Conservation (phyloP, 37 sponge, comb jelly and placozoan genomes). For the Bolinopsis microptera region DNA sequence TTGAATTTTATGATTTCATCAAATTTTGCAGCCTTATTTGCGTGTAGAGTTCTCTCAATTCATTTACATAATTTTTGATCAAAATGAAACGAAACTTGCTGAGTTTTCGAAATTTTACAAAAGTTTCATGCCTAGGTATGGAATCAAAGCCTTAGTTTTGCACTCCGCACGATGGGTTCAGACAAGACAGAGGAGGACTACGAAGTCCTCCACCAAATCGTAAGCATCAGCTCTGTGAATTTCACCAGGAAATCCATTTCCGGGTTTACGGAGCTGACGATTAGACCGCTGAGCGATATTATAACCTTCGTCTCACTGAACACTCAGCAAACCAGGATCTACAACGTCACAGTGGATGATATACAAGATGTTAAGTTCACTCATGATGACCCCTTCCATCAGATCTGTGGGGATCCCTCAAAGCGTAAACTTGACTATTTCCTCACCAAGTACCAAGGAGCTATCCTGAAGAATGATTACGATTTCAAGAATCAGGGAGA, state of each 20-base stretch:
- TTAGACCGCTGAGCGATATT: slow-evolving; percentile 35
- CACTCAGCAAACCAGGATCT: slow-evolving; percentile 45
- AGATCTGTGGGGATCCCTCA: slow-evolving; percentile 53
- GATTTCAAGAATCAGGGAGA: slow-evolving; percentile 66
- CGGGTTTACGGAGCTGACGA: slow-evolving; percentile 56
- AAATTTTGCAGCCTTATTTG: background rate
- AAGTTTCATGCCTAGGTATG: background rate
- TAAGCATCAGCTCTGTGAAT: slow-evolving; percentile 40
- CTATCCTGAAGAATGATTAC: slow-evolving; percentile 50
- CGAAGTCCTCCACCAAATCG: slow-evolving; percentile 47
- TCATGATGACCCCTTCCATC: slow-evolving; percentile 42
- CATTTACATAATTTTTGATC: background rate
- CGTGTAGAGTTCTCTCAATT: background rate
- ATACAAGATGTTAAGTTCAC: slow-evolving; percentile 46
- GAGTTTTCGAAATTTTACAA: background rate
- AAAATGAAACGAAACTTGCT: background rate
- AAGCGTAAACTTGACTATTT: slow-evolving; percentile 58
- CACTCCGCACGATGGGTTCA: background rate
- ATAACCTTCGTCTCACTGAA: slow-evolving; percentile 16
- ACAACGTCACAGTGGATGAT: slow-evolving; percentile 59
- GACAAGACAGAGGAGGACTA: slow-evolving; percentile 31
- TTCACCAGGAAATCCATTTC: slow-evolving; percentile 40
- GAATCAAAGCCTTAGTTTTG: background rate
- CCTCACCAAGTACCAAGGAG: slow-evolving; percentile 41
- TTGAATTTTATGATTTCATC: background rate